Evolutionary conservation across 2,113 vertebrate species (phyloP), one percentile per base, ranked within the genome.

Genomic region (Donacobius atricapilla): DNA sequence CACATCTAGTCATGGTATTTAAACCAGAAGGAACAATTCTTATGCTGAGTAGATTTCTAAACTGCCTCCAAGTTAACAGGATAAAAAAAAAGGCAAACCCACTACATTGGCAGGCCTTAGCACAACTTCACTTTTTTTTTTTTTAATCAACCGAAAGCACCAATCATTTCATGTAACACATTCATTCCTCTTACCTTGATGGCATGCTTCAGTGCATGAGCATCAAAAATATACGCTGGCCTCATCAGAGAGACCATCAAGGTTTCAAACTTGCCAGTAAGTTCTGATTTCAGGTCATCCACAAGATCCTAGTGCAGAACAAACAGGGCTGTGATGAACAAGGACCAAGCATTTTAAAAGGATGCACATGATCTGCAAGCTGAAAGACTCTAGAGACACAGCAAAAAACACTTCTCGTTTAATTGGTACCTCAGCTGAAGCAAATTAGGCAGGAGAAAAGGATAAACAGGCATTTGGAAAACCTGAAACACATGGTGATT

Each of bases 231-330:
- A 11, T 42, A 11, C 0, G 98, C 44, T 2, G 98, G 98, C 28
- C 98, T 98, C 99, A 99, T 99, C 97, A 99, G 87, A 58, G 98
- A 98, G 65, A 99, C 98, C 14, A 99, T 98, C 73, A 99, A 86
- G 2, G 94, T 98, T 96, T 99, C 99, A 56, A 99, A 98, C 83
- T 99, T 98, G 27, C 99, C 99, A 0, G 99, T 98, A 7, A 99
- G 98, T 92, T 99, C 99, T 2, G 99, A 99, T 73, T 99, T 99
- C 94, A 99, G 95, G 12, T 99, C 98, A 77, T 98, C 98, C 56
- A 99, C 94, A 7, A 99, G 97, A 95, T 99, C 99, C 99, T 99
- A 97, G 15, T 2, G 19, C 50, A 92, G 66, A 94, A 64, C 44
- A 95, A 72, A 94, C 13, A 89, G 45, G 6, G 33, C 30, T 56